Evolutionary conservation across 2,888 invertebrate genomes (phyloP), one percentile per base, ranked within the genome.

Genomic region (Sarcophaga rosellei): DNA sequence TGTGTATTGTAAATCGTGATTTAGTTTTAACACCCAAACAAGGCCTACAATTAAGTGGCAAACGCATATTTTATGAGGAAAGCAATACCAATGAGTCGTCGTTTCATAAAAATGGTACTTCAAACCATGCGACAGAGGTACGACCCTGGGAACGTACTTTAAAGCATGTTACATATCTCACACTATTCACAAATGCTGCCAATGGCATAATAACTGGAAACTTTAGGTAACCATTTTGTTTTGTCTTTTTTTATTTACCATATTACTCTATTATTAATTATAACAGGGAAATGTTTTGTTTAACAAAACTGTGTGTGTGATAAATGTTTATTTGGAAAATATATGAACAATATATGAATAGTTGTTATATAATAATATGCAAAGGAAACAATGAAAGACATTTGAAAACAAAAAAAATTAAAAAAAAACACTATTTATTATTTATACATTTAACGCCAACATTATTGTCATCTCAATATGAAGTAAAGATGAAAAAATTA

Each of bases 81-180:
- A 89, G 88, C 65, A 79, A 62, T 35, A 70, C 82, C 25, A 77
- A 25, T 45, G 68, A 63, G 70, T 17, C n/a, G 20, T 25, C 63
- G 25, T 65, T 68, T 62, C 69, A 74, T 61, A 76, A 62, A 21
- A 79, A 81, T 62, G 66, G 59, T 4, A 21, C 61, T 8, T 21
- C 57, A 17, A 85, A 3, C 12, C 35, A 23, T 6, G 8, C 45
- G n/a, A 83, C 76, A 78, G 70, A 17, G 11, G 65, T 75, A 72
- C 89, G 90, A 6, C 94, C 94, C 89, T 96, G 96, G 96, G 95
- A 96, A 91, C 94, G 95, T 82, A 95, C 96, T 3, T 91, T 96
- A 57, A 94, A 95, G 84, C 96, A 96, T 92, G 95, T 96, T 86
- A 95, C 95, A 8, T 95, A 95, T 89, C 94, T 96, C 88, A 95